Conservation (phyloP, 2,888 invertebrate species). For the Vanessa cardui region DNA sequence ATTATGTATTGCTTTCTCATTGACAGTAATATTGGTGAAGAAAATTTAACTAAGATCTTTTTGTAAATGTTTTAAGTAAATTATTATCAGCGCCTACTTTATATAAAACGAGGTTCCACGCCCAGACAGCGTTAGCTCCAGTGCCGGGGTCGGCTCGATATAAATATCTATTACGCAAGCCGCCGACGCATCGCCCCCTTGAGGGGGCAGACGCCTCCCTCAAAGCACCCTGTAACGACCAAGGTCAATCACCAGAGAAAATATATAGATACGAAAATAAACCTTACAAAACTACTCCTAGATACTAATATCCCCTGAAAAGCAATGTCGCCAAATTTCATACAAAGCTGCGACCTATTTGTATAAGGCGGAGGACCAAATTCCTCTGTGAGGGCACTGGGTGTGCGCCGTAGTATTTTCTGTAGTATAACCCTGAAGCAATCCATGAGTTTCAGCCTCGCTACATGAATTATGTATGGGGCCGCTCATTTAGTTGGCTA, state of each 20-base stretch:
- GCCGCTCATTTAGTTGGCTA: constrained; percentile 50
- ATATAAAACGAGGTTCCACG: constrained; percentile 15
- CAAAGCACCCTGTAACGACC: constrained; percentile 59
- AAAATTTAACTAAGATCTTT: too few species aligned
- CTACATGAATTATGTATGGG: constrained; percentile 66
- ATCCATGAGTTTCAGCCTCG: constrained; percentile 69
- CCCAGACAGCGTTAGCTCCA: constrained; percentile 29
- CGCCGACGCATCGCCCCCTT: constrained; percentile 62
- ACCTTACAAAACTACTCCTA: constrained; percentile 40
- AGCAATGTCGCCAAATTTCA: constrained; percentile 27
- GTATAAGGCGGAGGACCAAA: constrained; percentile 46
- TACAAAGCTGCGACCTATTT: constrained; percentile 37
- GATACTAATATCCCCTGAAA: constrained; percentile 43
- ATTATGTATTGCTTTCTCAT: too few species aligned
- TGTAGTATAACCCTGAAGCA: constrained; percentile 51
- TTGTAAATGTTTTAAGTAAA: neutral
- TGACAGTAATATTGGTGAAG: too few species aligned
- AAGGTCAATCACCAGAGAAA: constrained; percentile 65
- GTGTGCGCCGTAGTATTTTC: constrained; percentile 51
- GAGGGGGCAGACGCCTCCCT: constrained; percentile 60
- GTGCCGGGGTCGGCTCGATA: constrained; percentile 48
- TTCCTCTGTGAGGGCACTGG: constrained; percentile 44
- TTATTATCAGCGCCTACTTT: constrained; percentile 11
- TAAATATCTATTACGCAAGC: constrained; percentile 77
- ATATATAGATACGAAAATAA: constrained; percentile 43